Evolutionary conservation across 2,888 invertebrate species (phyloP).

Genomic region (Leptinotarsa tumamoca): DNA sequence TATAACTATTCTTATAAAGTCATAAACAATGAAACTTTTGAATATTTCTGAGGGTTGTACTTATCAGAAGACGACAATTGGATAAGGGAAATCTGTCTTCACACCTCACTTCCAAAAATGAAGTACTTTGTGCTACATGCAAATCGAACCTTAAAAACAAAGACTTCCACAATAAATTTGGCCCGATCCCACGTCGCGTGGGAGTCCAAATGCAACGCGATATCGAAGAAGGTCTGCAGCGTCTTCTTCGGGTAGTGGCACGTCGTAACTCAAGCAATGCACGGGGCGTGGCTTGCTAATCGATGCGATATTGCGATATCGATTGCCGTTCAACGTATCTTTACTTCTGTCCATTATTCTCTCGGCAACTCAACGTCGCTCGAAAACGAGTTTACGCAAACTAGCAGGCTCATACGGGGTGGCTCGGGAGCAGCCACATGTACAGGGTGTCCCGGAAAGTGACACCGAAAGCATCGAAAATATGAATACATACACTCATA

Average conservation of each 20-base stretch:
- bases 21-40: no score
- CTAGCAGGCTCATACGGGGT: constrained; percentile 1
- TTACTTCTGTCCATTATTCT: constrained; percentile 26
- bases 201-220: neutral
- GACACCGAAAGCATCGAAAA: no score
- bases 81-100: no score
- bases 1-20: no score
- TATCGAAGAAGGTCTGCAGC: neutral
- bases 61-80: no score
- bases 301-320: constrained; percentile 59
- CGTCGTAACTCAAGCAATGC: constrained; percentile 65
- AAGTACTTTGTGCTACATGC: no score
- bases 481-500: no score
- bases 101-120: no score
- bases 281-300: constrained; percentile 66
- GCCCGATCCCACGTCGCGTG: neutral
- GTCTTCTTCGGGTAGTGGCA: constrained; percentile 51
- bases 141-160: neutral
- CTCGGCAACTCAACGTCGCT: constrained; percentile 20
- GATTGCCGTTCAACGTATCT: constrained; percentile 28
- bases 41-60: no score
- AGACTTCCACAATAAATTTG: neutral
- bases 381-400: constrained; percentile 16
- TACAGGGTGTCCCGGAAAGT: no score
- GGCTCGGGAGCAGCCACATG: neutral